A percentile compares a stretch with the other conserved stretches of the same genome.
phyloP scores from a whole-genome alignment of 2,888 invertebrate genomes.

The Podotricha telesiphe region DNA sequence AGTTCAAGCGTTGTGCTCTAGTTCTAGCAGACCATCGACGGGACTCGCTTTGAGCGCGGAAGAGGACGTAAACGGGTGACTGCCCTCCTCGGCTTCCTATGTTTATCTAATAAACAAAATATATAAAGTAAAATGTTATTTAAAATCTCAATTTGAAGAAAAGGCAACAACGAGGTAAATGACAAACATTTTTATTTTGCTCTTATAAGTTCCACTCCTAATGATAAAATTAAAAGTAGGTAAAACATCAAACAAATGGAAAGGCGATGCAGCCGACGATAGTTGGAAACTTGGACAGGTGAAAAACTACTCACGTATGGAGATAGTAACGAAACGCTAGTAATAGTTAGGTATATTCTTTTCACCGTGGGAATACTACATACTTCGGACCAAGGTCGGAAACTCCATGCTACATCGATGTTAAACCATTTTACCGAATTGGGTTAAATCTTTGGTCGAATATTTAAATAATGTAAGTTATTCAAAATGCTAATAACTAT shows the following conservation, averaged over 20 bases:
- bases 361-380: slow-evolving; percentile 41
- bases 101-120: slow-evolving; percentile 1
- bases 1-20: slow-evolving; percentile 4
- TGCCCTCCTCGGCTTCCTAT: slow-evolving; percentile 54
- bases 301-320: slow-evolving; percentile 18
- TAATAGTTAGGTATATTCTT: slow-evolving; percentile 27
- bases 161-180: too few species aligned
- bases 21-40: slow-evolving; percentile 1
- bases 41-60: slow-evolving; percentile 51
- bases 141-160: neutral
- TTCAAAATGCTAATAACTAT: slow-evolving; percentile 20
- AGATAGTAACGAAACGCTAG: slow-evolving; percentile 17
- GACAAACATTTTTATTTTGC: too few species aligned
- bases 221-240: too few species aligned
- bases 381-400: slow-evolving; percentile 38
- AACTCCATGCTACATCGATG: slow-evolving; percentile 35
- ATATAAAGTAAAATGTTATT: neutral
- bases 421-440: slow-evolving; percentile 39
- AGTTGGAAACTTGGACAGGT: slow-evolving; percentile 16
- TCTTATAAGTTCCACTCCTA: too few species aligned
- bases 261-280: slow-evolving; percentile 20
- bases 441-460: slow-evolving; percentile 23
- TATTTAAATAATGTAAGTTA: slow-evolving; percentile 4
- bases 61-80: slow-evolving; percentile 67
- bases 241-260: slow-evolving; percentile 4